A percentile compares a stretch with the other conserved stretches of the same genome.
Conservation (phyloP, 2,888 invertebrate genomes). For the Drosophila pseudotalamancana region DNA sequence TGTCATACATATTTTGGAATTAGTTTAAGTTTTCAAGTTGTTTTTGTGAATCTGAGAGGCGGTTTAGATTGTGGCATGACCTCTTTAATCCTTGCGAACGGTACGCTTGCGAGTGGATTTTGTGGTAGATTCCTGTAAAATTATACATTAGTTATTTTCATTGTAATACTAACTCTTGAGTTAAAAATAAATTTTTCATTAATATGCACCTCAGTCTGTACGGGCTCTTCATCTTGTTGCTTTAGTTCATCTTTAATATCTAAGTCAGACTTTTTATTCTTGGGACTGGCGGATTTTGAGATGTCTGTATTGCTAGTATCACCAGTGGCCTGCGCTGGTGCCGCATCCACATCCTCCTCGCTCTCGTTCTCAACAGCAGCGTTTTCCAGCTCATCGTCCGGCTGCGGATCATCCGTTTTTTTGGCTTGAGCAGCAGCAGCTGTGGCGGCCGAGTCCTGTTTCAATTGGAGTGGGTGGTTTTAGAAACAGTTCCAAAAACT, state of each 20-base stretch:
- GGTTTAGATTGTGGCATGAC: slow-evolving; percentile 11
- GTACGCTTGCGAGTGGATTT: slow-evolving; percentile 81
- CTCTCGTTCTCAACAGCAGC: slow-evolving; percentile 53
- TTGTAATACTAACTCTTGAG: no score
- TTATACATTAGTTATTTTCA: not conserved
- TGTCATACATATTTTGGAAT: slow-evolving; percentile 36
- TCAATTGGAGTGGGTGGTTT: not conserved
- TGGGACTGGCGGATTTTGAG: slow-evolving; percentile 77
- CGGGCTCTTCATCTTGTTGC: slow-evolving; percentile 61
- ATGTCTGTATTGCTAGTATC: slow-evolving; percentile 50
- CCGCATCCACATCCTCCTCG: slow-evolving; percentile 50
- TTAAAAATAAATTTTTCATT: not conserved
- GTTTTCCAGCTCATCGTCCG: slow-evolving; percentile 84
- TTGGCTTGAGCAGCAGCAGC: slow-evolving; percentile 86
- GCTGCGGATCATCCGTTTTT: slow-evolving; percentile 89
- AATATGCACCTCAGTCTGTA: slow-evolving; percentile 75
- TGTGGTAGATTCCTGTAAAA: slow-evolving; percentile 63
- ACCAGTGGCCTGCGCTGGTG: slow-evolving; percentile 38
- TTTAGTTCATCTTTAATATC: slow-evolving; percentile 76
- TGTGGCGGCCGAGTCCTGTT: slow-evolving; percentile 84
- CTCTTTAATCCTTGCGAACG: slow-evolving; percentile 81
- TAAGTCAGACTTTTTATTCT: slow-evolving; percentile 84
- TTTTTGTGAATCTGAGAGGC: slow-evolving; percentile 28
- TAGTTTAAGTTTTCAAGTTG: slow-evolving; percentile 44
- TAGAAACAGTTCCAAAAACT: not conserved